Evolutionary conservation across 2,113 vertebrate species (phyloP).

Genomic region (Mesembrinibis cayennensis): DNA sequence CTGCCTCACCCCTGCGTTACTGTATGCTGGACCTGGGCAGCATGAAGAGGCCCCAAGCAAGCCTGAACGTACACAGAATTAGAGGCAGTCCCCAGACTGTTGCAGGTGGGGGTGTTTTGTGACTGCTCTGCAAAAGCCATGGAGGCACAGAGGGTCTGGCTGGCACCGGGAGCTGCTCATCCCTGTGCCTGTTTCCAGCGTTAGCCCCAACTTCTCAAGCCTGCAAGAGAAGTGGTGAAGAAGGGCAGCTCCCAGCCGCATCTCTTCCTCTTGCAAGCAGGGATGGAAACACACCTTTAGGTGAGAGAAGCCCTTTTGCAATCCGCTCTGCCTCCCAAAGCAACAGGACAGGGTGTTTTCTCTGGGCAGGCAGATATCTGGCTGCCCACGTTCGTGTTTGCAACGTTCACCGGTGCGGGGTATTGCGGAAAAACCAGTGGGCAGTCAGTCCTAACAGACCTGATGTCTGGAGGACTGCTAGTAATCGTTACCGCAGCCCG

Average conservation of each 20-base stretch:
- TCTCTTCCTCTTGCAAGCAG: not conserved
- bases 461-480: not conserved
- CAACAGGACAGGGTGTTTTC: not conserved
- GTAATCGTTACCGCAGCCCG: not conserved
- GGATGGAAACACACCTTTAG: not conserved
- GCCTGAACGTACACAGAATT: not conserved
- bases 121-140: not conserved
- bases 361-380: not conserved
- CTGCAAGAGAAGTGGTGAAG: not conserved
- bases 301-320: not conserved
- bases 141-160: not conserved
- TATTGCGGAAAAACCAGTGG: not conserved
- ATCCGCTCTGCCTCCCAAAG: not conserved
- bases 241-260: not conserved
- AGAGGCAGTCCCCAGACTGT: not conserved
- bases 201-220: not conserved
- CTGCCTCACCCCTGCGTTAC: not conserved
- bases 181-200: not conserved
- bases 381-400: not conserved
- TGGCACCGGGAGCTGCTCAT: not conserved
- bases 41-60: not conserved
- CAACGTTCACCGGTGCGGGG: accelerated
- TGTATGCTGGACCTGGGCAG: not conserved
- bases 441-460: not conserved
- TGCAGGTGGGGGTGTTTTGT: not conserved